Evolutionary conservation across 2,888 invertebrate genomes (phyloP), one percentile per base, ranked within the genome.

Genomic region (Lasioglossum marginatum): DNA sequence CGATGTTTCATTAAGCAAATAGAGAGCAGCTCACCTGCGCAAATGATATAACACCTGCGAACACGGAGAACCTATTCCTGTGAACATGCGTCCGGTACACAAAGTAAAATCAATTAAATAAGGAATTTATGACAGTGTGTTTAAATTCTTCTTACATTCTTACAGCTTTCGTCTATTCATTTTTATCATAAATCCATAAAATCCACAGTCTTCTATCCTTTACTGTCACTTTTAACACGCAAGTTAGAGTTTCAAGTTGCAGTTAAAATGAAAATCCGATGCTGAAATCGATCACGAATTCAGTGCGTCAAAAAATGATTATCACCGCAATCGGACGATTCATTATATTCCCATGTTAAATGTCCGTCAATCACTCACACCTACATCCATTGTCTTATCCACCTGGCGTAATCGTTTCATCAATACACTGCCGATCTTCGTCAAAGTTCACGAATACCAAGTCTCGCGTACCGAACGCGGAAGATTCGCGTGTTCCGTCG

Each of bases 391-490:
- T 60, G 31, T 66, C 31, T 66, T 66, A 66, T 34, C 19, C 16
- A 16, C 14, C 14, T n/a, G 40, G 10, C 16, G 4, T 14, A 48
- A 77, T 40, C 43, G 73, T 74, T 78, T 70, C 77, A 27, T 73
- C n/a, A 2, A 34, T 34, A n/a, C 1, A 4, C 31, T 3, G 31
- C n/a, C 37, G 19, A n/a, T n/a, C 37, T 31, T 31, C 40, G 12
- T 31, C 27, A 12, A n/a, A 27, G 68, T 84, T 77, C 68, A 52
- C 16, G 57, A 52, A 31, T 45, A 19, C 34, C 45, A 3, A 77
- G 45, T 37, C 34, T 78, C 48, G 37, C 37, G 73, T 57, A n/a
- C 37, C 16, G 37, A 77, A 83, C 71, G 60, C 84, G 84, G 84
- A 84, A 84, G 85, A 74, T 16, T 31, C 27, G 5, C 14, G 12